Base-by-base conservation (phyloP, 2,113 vertebrate genomes). In the Phocoena phocoena region DNA sequence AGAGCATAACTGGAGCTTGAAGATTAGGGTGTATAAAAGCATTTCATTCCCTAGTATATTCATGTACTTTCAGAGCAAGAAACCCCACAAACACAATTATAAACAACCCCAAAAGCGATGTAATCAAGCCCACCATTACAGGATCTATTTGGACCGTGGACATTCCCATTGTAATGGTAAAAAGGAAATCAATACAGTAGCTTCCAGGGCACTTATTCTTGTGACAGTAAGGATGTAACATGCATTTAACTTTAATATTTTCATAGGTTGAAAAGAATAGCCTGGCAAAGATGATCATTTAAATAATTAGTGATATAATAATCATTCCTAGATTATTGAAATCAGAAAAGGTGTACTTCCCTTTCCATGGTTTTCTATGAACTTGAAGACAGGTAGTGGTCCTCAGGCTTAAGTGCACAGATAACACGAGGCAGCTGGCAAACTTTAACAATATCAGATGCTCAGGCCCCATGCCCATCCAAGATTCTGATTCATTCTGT, bases 21-120 rank as follows among this genome's bases (percentile, higher is more conserved):
- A 97, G 87, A 97, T 93, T 85, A 96, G 97, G 23, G 11, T 91
- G 15, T 93, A 97, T 68, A 83, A 97, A 98, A 58, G 18, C 70
- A 84, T 28, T 93, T 73, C 47, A 94, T 90, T 98, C 89, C n/a
- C 63, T 31, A 74, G 82, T 93, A 96, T 97, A 76, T 86, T 74
- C 83, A 79, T 62, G 62, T 76, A 74, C 17, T 97, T 50, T 93
- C 73, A 96, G n/a, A 92, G 73, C 76, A 95, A 85, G 97, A 98
- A 98, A 89, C 76, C 92, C 81, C 58, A 88, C 21, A 17, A 9
- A 83, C 76, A 74, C 14, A n/a, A 76, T 89, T 96, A 90, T 68
- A 96, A 93, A 82, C 89, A 93, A 73, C 31, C 28, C 36, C 41
- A 7, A 87, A 1, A 15, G 26, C 3, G 2, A 31, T 82, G 47